Conservation (phyloP, 2,113 vertebrate genomes). For the Istiophorus platypterus region DNA sequence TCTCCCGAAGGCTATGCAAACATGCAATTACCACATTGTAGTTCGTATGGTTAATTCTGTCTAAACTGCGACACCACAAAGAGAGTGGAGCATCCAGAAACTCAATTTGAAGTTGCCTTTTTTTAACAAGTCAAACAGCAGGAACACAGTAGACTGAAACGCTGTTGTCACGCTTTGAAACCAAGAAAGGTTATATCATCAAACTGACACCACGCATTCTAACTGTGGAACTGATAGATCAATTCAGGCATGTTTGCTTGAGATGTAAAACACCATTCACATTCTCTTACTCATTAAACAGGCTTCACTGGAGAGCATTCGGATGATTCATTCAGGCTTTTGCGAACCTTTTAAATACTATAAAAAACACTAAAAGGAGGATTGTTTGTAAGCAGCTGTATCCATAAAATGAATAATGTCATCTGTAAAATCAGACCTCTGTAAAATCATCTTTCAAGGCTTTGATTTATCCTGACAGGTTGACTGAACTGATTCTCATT, state of each 20-base stretch:
- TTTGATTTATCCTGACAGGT: conserved; percentile 51
- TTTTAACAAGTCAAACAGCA: neutral
- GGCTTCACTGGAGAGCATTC: conserved; percentile 12
- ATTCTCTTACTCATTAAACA: neutral
- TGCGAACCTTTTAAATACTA: conserved; percentile 10
- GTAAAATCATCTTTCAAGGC: conserved; percentile 40
- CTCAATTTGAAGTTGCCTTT: neutral
- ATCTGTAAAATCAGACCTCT: conserved; percentile 26
- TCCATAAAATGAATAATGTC: conserved; percentile 36
- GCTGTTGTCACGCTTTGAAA: neutral
- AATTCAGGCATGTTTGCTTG: neutral
- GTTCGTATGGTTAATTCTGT: conserved; percentile 34
- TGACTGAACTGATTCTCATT: conserved; percentile 33
- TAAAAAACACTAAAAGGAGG: conserved; percentile 1
- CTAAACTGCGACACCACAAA: neutral
- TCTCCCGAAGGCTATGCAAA: conserved; percentile 57
- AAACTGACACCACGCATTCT: neutral
- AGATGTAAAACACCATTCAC: conserved; percentile 11
- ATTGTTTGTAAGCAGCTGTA: conserved; percentile 12
- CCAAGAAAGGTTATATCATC: conserved; percentile 8
- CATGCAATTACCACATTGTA: conserved; percentile 39
- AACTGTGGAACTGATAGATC: conserved; percentile 23
- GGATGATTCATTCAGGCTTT: conserved; percentile 9
- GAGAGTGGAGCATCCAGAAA: conserved; percentile 6
- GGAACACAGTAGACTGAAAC: neutral